phyloP scores from a whole-genome alignment of 2,888 invertebrate genomes.

The Dicyrtomina minuta region DNA sequence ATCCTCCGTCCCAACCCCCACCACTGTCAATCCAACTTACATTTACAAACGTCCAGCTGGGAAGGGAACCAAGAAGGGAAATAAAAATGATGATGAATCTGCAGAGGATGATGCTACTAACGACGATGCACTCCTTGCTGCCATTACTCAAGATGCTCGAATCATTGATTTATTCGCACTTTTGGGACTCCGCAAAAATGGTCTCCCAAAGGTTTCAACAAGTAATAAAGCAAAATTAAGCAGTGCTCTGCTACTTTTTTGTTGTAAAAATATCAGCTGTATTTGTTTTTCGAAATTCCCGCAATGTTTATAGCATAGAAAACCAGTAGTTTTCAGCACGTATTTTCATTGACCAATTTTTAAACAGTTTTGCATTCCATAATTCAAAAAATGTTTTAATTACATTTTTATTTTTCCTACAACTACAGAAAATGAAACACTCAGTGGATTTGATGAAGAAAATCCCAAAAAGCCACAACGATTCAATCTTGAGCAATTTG shows the following conservation, averaged over 20 bases:
- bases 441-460: conserved; percentile 31
- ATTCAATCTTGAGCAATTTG: conserved; percentile 26
- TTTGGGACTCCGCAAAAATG: conserved; percentile 10
- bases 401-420: too few relatives aligned
- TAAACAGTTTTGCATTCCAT: neutral
- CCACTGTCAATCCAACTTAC: too few relatives aligned
- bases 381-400: neutral
- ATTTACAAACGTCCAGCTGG: too few relatives aligned
- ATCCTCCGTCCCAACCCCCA: too few relatives aligned
- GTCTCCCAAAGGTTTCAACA: neutral
- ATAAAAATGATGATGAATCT: neutral
- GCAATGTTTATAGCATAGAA: too few relatives aligned
- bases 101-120: neutral
- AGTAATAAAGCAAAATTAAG: neutral
- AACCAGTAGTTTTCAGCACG: too few relatives aligned
- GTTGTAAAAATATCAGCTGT: too few relatives aligned
- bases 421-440: conserved; percentile 28
- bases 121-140: neutral
- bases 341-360: too few relatives aligned
- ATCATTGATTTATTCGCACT: conserved; percentile 22
- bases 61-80: neutral
- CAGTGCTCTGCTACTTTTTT: too few relatives aligned
- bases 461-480: conserved; percentile 4
- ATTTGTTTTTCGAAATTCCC: too few relatives aligned
- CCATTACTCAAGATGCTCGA: conserved; percentile 17